Evolutionary conservation across 2,113 vertebrate genomes (phyloP), one percentile per base, ranked within the genome.

Genomic region (Halichoerus grypus): DNA sequence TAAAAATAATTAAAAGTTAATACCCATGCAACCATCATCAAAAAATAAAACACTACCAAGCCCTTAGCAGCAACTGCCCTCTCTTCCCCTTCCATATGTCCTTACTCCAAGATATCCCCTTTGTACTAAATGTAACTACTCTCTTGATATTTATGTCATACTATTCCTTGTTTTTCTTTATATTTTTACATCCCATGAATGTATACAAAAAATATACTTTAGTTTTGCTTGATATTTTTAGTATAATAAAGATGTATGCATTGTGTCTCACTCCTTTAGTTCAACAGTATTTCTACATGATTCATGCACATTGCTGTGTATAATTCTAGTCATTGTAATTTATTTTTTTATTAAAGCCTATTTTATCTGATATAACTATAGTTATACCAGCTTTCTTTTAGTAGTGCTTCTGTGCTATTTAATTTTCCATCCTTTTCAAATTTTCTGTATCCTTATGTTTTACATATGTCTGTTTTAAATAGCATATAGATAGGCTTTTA

Each of bases 351-450:
- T 55, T 67, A 80, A 91, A 39, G 33, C 1, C 7, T 53, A 80
- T 90, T 91, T 80, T 67, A 24, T 67, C 46, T 87, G 63, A 51
- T 87, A 36, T 33, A 18, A 55, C n/a, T 55, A 55, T 28, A 39
- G 14, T 55, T 69, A 71, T 71, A 55, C 22, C 16, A 72, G 49
- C 33, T 88, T 88, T 72, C 42, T 51, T 65, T 51, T 36, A 39
- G 22, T 63, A 24, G 19, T 53, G 13, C 15, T 67, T 69, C 31
- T 39, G 4, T 81, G 46, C 49, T 69, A 91, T 53, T 65, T 67
- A 46, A 80, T 53, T 81, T 91, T 91, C 36, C n/a, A n/a, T 55
- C 9, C 18, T 91, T 81, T 91, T 69, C 49, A 69, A 91, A 81
- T 22, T 49, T 85, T 81, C 18, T 36, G 21, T 67, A 9, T 39